Evolutionary conservation across 2,113 vertebrate species (phyloP), one percentile per base, ranked within the genome.

Genomic region (Prochilodus magdalenae): DNA sequence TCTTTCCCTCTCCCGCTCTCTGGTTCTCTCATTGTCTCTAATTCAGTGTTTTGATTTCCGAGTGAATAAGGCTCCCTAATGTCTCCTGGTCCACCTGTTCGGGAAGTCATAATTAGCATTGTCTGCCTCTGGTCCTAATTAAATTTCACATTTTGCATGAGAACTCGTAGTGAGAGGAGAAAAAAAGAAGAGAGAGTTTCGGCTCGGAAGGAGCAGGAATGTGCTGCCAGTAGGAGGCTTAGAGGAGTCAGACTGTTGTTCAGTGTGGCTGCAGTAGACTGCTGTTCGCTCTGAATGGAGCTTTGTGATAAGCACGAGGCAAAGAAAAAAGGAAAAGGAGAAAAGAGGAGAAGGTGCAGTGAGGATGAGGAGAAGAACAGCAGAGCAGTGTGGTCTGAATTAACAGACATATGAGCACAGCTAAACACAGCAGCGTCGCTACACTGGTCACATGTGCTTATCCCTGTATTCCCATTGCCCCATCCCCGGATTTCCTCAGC

Each of bases 71-170:
- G 30, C 29, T 36, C 65, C n/a, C 65, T 24, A 22, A 5, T 15
- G 65, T 36, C 4, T 22, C 18, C 30, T 22, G 60, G 75, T 77
- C 75, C 75, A 77, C 60, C 75, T 77, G 60, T 40, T 66, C 26
- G 27, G 53, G 24, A 51, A 44, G 59, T 26, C 49, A 27, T 77
- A 65, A 77, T 77, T 77, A 49, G n/a, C 75, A 29, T 77, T 20
- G 60, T 62, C 59, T 29, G 75, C 75, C 75, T 65, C 15, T 63
- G 47, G 75, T 63, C 24, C 75, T 65, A 77, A 77, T 77, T 77
- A 77, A 77, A 65, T 65, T 24, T 65, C 60, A 65, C 59, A 27
- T 27, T 40, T 49, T 47, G 18, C 24, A 47, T 1, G 60, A 77
- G 27, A 49, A 77, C 57, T 77, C 20, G 33, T 36, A 36, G 33